Percentiles rank a stretch among this genome's conserved stretches.
Conservation (phyloP, 2,113 vertebrate genomes). For the Falcunculus frontatus region DNA sequence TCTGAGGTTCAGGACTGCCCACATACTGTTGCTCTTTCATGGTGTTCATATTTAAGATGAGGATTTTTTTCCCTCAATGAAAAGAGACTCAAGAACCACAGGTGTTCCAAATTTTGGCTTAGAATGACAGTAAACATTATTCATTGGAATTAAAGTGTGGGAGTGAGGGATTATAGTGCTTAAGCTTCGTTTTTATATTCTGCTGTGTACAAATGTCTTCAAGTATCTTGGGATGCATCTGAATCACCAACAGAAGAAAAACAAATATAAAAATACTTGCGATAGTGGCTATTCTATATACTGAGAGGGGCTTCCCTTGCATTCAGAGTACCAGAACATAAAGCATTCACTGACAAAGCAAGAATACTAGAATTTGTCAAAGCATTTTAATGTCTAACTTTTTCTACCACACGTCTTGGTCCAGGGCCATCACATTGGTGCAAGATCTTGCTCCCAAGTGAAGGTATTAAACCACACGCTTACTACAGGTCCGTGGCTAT, state of each 20-base stretch:
- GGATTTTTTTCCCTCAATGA: background rate
- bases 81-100: background rate
- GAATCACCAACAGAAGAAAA: background rate
- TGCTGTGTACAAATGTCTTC: background rate
- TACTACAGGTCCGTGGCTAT: background rate
- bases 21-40: background rate
- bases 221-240: background rate
- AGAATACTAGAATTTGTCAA: background rate
- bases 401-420: background rate
- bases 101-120: background rate
- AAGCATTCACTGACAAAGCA: background rate
- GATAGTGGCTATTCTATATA: fast-evolving
- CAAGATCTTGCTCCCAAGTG: background rate
- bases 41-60: background rate
- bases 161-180: background rate
- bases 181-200: background rate
- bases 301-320: background rate
- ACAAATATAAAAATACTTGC: background rate
- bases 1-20: background rate
- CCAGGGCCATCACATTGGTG: fast-evolving
- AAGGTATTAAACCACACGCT: no score
- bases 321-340: background rate
- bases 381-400: background rate
- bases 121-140: background rate
- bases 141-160: background rate